phyloP scores from a whole-genome alignment of 2,888 invertebrate species.

The Clostera curtula region DNA sequence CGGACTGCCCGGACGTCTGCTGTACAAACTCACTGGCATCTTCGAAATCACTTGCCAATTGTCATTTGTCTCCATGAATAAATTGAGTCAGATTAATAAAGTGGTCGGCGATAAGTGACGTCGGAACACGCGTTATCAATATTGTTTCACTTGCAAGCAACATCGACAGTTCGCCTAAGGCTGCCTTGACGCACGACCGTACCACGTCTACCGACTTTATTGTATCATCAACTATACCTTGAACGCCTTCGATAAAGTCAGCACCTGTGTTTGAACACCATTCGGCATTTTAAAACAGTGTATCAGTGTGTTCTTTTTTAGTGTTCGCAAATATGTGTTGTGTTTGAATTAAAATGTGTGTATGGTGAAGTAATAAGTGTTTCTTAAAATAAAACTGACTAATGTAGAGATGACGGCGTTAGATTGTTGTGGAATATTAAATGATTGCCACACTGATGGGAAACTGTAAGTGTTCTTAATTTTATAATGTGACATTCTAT shows the following conservation, averaged over 20 bases:
- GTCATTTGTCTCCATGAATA: conserved; percentile 61
- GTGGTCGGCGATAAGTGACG: conserved; percentile 57
- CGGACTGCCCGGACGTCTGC: too few relatives aligned
- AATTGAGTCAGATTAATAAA: conserved; percentile 70
- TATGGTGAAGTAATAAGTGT: conserved; percentile 22
- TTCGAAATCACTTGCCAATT: conserved; percentile 38
- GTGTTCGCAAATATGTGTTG: conserved; percentile 21
- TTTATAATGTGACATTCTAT: neutral
- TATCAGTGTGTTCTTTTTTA: conserved; percentile 12
- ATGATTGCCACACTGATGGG: conserved; percentile 60
- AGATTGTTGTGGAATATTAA: conserved; percentile 41
- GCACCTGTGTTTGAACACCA: conserved; percentile 12
- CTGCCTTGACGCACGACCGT: conserved; percentile 43
- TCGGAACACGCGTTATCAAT: conserved; percentile 52
- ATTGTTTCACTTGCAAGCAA: conserved; percentile 46
- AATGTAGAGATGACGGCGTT: conserved; percentile 56
- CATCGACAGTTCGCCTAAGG: conserved; percentile 50
- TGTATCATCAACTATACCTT: conserved; percentile 18
- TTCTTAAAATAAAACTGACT: conserved; percentile 41
- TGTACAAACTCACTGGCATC: neutral
- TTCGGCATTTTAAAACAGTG: conserved; percentile 19
- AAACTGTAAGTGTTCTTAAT: conserved; percentile 51
- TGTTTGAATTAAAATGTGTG: conserved; percentile 23
- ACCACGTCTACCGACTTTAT: conserved; percentile 20
- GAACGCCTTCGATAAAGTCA: conserved; percentile 7